A percentile compares a stretch with the other conserved stretches of the same genome.
phyloP scores from a whole-genome alignment of 2,797 vertebrate species.

The Pristis pectinata region DNA sequence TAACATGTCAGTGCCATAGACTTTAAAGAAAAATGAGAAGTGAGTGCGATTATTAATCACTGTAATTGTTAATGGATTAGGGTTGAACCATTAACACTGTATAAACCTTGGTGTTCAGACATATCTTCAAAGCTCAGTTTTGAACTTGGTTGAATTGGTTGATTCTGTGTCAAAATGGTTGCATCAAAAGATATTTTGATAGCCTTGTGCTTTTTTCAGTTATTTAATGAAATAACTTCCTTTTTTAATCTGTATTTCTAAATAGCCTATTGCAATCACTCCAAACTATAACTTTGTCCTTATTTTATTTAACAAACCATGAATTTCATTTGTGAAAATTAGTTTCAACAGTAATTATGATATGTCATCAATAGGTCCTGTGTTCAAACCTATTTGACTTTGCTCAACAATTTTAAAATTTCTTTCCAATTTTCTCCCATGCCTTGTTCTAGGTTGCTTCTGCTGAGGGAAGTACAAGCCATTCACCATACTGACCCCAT shows the following conservation, averaged over 20 bases:
- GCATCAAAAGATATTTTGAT: neutral
- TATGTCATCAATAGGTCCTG: neutral
- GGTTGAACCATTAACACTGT: conserved; percentile 16
- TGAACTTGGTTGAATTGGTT: neutral
- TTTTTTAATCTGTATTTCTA: neutral
- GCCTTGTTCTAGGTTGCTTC: neutral
- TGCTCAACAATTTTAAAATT: neutral
- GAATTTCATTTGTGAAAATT: neutral
- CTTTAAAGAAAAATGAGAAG: conserved; percentile 84
- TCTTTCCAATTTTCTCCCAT: neutral
- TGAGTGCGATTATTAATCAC: conserved; percentile 88
- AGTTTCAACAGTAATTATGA: neutral
- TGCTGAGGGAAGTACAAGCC: neutral
- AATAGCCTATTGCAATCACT: neutral
- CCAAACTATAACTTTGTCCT: neutral
- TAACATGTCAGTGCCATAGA: conserved; percentile 78
- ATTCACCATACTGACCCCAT: neutral
- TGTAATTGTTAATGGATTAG: conserved; percentile 74
- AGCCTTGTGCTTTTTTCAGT: neutral
- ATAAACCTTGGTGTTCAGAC: neutral
- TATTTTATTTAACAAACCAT: neutral
- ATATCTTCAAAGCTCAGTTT: neutral
- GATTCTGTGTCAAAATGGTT: neutral
- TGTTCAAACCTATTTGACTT: neutral
- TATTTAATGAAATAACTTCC: neutral